These are phyloP conservation scores for Hydropsyche tenuis DNA, from an alignment of 1,140 invertebrate species.

Conservation along the genomic window DNA sequence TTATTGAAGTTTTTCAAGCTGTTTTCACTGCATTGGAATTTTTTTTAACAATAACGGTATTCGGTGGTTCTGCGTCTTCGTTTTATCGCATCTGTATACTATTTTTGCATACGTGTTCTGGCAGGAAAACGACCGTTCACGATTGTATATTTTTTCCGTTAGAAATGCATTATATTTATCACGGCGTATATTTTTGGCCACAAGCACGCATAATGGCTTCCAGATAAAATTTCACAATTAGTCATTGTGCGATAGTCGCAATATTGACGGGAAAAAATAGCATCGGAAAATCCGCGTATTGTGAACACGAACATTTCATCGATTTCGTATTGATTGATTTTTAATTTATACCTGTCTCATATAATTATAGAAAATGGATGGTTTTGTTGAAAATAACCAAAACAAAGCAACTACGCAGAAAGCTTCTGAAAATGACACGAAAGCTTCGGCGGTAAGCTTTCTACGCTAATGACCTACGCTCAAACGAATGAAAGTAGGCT, in stretches of 20 bases:
- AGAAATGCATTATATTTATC: slow-evolving; percentile 29
- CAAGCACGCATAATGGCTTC: slow-evolving; percentile 14
- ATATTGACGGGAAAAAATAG: slow-evolving; percentile 4
- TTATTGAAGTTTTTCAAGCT: too few relatives aligned
- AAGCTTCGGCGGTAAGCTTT: slow-evolving; percentile 17
- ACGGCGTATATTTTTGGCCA: slow-evolving; percentile 8
- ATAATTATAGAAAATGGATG: too few relatives aligned
- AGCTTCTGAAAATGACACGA: slow-evolving; percentile 17
- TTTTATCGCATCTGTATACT: too few relatives aligned
- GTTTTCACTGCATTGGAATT: too few relatives aligned
- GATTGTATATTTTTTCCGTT: slow-evolving; percentile 7
- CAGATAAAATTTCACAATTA: slow-evolving; percentile 28
- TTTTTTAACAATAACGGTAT: too few relatives aligned
- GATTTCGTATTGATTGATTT: too few relatives aligned
- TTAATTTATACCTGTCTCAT: too few relatives aligned
- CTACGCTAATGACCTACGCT: slow-evolving; percentile 11
- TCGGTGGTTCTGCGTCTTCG: too few relatives aligned
- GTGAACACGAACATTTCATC: too few relatives aligned
- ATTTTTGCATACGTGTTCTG: not conserved
- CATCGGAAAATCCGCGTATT: not conserved
- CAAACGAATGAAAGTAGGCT: slow-evolving; percentile 12
- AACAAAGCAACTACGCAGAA: slow-evolving; percentile 27
- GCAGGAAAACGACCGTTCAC: not conserved
- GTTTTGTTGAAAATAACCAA: slow-evolving; percentile 10
- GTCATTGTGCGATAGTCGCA: slow-evolving; percentile 12